Base-by-base conservation (phyloP, 1,140 invertebrate species). In the Cyrtorhinus lividipennis region DNA sequence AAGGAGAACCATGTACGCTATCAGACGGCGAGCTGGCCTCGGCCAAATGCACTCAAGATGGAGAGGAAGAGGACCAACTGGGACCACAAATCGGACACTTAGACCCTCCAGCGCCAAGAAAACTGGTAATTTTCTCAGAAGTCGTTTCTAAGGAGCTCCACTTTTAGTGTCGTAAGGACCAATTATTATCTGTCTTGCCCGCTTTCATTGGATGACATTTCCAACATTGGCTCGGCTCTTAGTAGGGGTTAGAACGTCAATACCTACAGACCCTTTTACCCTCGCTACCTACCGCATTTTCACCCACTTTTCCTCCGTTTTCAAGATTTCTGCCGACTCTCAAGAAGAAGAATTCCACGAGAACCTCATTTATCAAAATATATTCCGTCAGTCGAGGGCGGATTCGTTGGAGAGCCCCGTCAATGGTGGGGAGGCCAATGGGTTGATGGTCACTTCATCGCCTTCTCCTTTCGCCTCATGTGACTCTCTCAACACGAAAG, bases 391-490 rank as follows among this genome's bases (percentile, higher is more conserved):
- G 53, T 13, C 48, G 8, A 46, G 65, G 22, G 69, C 66, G 70
- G 59, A 65, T n/a, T 70, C 66, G 12, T 23, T 67, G 45, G 68
- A 72, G 53, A 46, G 56, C 24, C 12, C 56, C 5, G 56, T 38
- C 1, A 65, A 67, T 5, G 64, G 60, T 53, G 62, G 56, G 23
- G 65, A 66, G 22, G n/a, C 60, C 24, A 64, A 66, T 62, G 58
- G 44, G 18, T 3, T 56, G 1, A 56, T 30, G 1, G 61, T 45
- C 1, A 60, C 22, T 13, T 66, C 45, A 44, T 61, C 62, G 13
- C 64, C 73, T 8, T 88, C 86, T 18, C 85, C 85, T 18, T 88
- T 86, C 73, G 86, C 84, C 25, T 90, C 87, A 24, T 87, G 81
- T 69, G 87, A 90, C 73, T 89, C 87, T 10, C 71, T 89, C 64